Evolutionary conservation across 2,888 invertebrate genomes (phyloP), one percentile per base, ranked within the genome.

Genomic region (Hermaeophaga mercurialis): DNA sequence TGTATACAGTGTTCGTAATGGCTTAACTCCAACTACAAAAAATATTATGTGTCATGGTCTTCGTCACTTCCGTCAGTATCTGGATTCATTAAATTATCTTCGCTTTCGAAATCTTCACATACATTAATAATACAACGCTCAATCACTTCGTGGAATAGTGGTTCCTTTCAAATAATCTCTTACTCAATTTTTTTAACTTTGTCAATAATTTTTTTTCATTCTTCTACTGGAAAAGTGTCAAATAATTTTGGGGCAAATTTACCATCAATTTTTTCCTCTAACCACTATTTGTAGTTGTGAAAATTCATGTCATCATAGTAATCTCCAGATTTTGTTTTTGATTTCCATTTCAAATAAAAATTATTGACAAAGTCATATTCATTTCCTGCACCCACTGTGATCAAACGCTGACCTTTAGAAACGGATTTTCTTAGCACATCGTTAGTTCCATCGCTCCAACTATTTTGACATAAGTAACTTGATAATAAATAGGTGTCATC

Each of bases 201-300:
- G n/a, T n/a, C n/a, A n/a, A n/a, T n/a, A n/a, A n/a, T n/a, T n/a
- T n/a, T n/a, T n/a, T n/a, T n/a, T n/a, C n/a, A n/a, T n/a, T n/a
- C n/a, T n/a, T n/a, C n/a, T n/a, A n/a, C n/a, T n/a, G n/a, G n/a
- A n/a, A n/a, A n/a, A n/a, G n/a, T n/a, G n/a, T n/a, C n/a, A n/a
- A n/a, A n/a, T n/a, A n/a, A n/a, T n/a, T 52, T 34, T 50, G 53
- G 5, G 59, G 59, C 26, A 67, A 50, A 60, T 67, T 67, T n/a
- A 48, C 48, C 14, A 62, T 34, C 2, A 58, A 26, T n/a, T 17
- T 38, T 26, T 36, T 56, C 56, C n/a, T 52, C 26, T 18, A 59
- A 19, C 59, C 56, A 59, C 36, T 56, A 46, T 39, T 19, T 36
- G n/a, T 49, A 58, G 28, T 58, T 54, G n/a, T 49, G 19, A 8